phyloP scores from a whole-genome alignment of 1,140 invertebrate species.

The Plectrocnemia conspersa region DNA sequence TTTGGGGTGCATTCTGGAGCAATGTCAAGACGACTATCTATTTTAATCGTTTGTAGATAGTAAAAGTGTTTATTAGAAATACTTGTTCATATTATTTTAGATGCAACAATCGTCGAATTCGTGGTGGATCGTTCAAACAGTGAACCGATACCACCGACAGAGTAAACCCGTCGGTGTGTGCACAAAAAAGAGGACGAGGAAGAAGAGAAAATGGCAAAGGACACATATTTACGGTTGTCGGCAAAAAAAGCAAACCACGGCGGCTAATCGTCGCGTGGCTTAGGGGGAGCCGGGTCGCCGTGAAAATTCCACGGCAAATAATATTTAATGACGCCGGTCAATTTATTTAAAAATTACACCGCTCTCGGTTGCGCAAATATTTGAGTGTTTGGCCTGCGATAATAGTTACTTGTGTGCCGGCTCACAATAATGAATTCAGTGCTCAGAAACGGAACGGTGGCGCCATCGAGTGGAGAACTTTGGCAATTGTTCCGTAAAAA shows the following conservation, averaged over 20 bases:
- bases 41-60: too few relatives aligned
- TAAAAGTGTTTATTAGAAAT: too few relatives aligned
- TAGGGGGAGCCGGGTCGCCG: conserved; percentile 1
- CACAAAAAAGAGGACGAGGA: too few relatives aligned
- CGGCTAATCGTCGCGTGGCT: not conserved
- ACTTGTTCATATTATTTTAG: too few relatives aligned
- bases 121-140: too few relatives aligned
- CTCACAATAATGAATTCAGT: conserved; percentile 19
- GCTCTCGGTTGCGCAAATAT: conserved; percentile 33
- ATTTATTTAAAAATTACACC: conserved; percentile 36
- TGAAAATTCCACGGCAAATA: conserved; percentile 28
- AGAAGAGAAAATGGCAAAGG: conserved; percentile 18
- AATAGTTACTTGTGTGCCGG: conserved; percentile 29
- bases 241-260: conserved; percentile 14
- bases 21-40: too few relatives aligned
- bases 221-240: conserved; percentile 19
- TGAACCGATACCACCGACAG: too few relatives aligned
- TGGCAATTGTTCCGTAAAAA: too few relatives aligned
- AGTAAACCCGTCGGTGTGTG: too few relatives aligned
- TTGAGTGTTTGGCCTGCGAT: conserved; percentile 33
- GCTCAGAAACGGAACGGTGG: not conserved
- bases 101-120: too few relatives aligned
- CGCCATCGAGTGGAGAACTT: too few relatives aligned
- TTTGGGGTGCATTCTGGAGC: too few relatives aligned
- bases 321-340: conserved; percentile 33